Evolutionary conservation across 2,888 invertebrate species (phyloP), one percentile per base, ranked within the genome.

Genomic region (Drosophila neotestacea): DNA sequence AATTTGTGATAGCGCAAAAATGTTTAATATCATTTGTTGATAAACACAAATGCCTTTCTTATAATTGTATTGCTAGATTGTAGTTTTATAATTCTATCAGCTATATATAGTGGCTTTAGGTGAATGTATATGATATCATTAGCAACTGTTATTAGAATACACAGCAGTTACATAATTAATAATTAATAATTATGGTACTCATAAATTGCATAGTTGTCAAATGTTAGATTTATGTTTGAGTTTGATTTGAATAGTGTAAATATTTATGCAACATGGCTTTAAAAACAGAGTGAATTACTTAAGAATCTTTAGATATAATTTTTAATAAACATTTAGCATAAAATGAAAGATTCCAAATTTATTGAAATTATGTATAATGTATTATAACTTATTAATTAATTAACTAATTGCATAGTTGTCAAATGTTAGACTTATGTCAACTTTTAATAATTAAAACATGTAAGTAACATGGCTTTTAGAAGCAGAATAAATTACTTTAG

Each of bases 1-100:
- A 74, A 82, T 79, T 77, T 52, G 44, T 55, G 81, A 78, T 84
- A 81, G 54, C 48, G 63, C 41, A 79, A 67, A 77, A 77, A 76
- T 82, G 46, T 60, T 59, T 52, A 61, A 70, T 59, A 79, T 63
- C 55, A 55, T 69, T 50, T 41, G 50, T 32, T 65, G 73, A 85
- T 76, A 76, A 76, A 59, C 36, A 54, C 39, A 56, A 59, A 62
- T 70, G 34, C 9, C 11, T 6, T 6, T 28, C 11, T 44, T 32
- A 36, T 11, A 61, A n/a, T n/a, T n/a, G n/a, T n/a, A n/a, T n/a
- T 48, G 48, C 48, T 30, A 48, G 42, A 44, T n/a, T 13, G 13
- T 39, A 41, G 16, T 9, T 22, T 9, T 9, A 16, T 4, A 1
- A 16, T 7, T 16, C 9, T 41, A 22, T 22, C 3, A 22, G 22